Base-by-base conservation (phyloP, 64 coral and sea anemone species). In the Montipora efflorescens region DNA sequence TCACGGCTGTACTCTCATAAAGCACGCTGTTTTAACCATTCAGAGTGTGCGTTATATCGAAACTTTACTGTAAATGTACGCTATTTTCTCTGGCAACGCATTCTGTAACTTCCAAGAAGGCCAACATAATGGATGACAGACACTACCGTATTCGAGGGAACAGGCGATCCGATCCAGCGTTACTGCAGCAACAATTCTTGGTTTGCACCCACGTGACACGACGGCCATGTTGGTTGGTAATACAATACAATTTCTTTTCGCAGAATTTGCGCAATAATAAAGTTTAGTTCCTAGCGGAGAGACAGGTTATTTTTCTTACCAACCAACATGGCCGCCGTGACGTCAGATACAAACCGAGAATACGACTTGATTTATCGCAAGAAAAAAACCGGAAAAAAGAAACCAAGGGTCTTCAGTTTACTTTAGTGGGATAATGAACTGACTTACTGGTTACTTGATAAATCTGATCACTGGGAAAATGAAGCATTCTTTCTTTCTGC, bases 111-210 rank as follows among this genome's bases (percentile, higher is more conserved):
- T 66, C 61, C 61, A 66, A 2, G 61, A 66, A 66, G 61, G 61
- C 61, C 61, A 66, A 66, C 61, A 66, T 66, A 66, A 66, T 66
- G 61, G 61, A 66, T 66, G 61, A 66, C 61, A 66, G 61, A 66
- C 61, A 66, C 61, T 66, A 66, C 61, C 1, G 61, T 12, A 66
- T 66, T 66, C 59, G 61, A 66, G 61, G 61, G 61, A 2, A 66
- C 61, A 66, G 61, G 1, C 4, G 3, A 66, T 66, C 61, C 3
- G 61, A 66, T 66, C 61, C 61, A 66, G 61, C 16, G 61, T 66
- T 66, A 66, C 61, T 4, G 61, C 61, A 28, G 1, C 28, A 28
- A 28, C 28, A 28, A 28, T 28, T 28, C 25, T 28, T 28, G 25
- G 25, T 28, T 28, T 28, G 25, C 25, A 28, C 25, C 25, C 25